Percentiles rank a stretch among this genome's conserved stretches.
Evolutionary conservation across 2,888 invertebrate species (phyloP).

Genomic region (Cataglyphis livida): DNA sequence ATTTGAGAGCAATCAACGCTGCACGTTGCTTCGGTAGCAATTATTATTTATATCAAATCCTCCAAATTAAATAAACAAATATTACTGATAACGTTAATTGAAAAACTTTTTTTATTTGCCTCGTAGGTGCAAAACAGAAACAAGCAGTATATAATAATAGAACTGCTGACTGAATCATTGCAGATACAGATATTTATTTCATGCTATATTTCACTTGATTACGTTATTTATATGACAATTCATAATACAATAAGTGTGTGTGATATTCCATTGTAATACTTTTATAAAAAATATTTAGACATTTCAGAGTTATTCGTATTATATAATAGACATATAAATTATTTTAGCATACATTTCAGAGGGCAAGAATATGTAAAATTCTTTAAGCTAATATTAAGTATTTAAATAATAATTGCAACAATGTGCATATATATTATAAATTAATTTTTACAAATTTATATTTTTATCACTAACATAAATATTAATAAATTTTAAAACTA

Average conservation of each 20-base stretch:
- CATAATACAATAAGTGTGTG: not conserved
- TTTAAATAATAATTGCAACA: not conserved
- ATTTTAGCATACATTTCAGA: not conserved
- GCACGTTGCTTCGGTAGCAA: not conserved
- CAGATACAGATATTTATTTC: not conserved
- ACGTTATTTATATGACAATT: not conserved
- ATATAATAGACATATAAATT: not conserved
- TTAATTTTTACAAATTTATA: not conserved
- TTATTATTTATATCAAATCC: constrained; percentile 22
- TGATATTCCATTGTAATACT: not conserved
- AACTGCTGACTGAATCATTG: not conserved
- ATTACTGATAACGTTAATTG: constrained; percentile 16
- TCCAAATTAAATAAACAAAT: constrained; percentile 21
- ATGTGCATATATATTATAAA: not conserved
- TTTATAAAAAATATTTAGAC: not conserved
- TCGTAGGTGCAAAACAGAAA: not conserved
- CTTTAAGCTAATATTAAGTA: not conserved
- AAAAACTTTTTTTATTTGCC: constrained; percentile 11
- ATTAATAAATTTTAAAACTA: constrained; percentile 1
- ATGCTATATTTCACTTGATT: not conserved
- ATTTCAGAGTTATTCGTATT: not conserved
- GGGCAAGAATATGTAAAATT: not conserved
- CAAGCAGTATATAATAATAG: not conserved
- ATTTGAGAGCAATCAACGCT: constrained; percentile 24
- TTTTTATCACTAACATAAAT: not conserved